These are phyloP conservation scores for Euplexia lucipara DNA, from an alignment of 2,888 invertebrate species.

Conservation along the genomic window DNA sequence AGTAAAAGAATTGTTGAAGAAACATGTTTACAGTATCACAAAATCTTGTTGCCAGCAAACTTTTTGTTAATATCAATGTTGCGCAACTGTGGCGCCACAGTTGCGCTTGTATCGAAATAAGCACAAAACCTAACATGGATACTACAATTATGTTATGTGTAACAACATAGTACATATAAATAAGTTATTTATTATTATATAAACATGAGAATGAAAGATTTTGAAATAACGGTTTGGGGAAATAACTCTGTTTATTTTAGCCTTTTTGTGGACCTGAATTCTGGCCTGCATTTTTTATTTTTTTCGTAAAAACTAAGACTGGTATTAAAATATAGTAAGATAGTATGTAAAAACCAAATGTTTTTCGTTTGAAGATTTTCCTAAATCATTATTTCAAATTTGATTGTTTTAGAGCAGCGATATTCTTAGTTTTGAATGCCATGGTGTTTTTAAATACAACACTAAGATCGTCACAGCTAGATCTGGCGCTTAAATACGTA, in stretches of 20 bases:
- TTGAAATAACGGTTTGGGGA: conserved; percentile 10
- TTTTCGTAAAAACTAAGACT: conserved; percentile 17
- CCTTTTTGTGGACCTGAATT: neutral
- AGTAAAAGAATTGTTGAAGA: neutral
- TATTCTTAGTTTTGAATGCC: no score
- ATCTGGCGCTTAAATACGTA: no score
- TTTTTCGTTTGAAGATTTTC: neutral
- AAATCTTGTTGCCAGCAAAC: neutral
- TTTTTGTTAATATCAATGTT: no score
- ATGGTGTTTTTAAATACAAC: neutral
- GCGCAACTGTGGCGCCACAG: conserved; percentile 25
- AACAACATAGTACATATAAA: conserved; percentile 29
- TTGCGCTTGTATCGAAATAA: conserved; percentile 29
- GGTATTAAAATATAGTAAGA: conserved; percentile 6
- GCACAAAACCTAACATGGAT: conserved; percentile 33
- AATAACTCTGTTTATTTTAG: neutral
- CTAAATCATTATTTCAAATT: neutral
- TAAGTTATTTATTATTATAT: conserved; percentile 19
- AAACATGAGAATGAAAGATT: neutral
- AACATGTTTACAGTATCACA: neutral
- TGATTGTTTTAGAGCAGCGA: conserved; percentile 13
- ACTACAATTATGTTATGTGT: conserved; percentile 6
- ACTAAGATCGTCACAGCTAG: no score
- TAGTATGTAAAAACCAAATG: neutral
- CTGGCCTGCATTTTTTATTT: neutral